Conservation (phyloP, 1,140 invertebrate genomes). For the Lepidurus packardi region DNA sequence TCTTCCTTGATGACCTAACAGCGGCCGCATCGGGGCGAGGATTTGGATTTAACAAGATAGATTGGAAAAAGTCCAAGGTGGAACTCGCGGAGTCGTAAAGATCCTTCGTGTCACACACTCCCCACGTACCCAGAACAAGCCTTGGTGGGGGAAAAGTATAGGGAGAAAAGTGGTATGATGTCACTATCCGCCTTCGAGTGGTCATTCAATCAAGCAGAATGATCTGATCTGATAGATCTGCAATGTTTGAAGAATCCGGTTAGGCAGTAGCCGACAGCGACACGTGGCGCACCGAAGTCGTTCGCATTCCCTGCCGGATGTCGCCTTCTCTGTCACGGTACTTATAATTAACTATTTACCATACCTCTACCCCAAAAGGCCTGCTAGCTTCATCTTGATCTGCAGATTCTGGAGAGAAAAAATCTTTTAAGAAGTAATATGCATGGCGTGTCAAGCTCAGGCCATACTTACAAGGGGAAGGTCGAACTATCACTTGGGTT, state of each 20-base stretch:
- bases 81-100: background rate
- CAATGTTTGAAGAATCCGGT: background rate
- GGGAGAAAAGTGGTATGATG: background rate
- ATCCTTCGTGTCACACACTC: background rate
- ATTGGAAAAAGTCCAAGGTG: constrained; percentile 7
- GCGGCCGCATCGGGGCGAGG: background rate
- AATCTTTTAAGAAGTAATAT: background rate
- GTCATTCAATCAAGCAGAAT: constrained; percentile 4
- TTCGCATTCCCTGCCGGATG: background rate
- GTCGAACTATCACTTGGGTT: background rate
- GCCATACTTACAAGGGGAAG: background rate
- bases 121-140: background rate
- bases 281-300: background rate
- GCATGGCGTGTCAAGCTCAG: background rate
- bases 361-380: too few relatives aligned
- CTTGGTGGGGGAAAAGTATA: background rate
- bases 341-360: too few relatives aligned
- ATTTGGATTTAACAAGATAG: background rate
- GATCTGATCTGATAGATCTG: background rate
- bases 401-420: background rate
- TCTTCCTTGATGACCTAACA: background rate
- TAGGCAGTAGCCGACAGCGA: background rate
- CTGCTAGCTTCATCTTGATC: too few relatives aligned
- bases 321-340: background rate
- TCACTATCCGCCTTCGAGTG: background rate